These are phyloP conservation scores for Myotis yumanensis DNA, from an alignment of 2,113 vertebrate genomes.

Conservation along the genomic window DNA sequence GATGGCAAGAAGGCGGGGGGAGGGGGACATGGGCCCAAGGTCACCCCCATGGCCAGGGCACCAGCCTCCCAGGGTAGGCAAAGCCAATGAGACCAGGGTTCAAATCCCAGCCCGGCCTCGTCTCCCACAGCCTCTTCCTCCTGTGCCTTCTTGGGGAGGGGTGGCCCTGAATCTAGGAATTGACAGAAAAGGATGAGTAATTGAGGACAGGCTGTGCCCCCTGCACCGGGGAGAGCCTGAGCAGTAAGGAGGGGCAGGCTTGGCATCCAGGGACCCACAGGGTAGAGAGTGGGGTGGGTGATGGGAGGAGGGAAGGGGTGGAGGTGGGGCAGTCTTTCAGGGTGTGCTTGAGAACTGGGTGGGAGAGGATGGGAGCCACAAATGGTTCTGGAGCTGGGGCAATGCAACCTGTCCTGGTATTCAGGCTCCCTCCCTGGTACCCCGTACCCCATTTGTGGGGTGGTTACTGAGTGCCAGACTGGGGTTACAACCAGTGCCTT, in stretches of 20 bases:
- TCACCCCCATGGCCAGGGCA: background rate
- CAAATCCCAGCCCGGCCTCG: background rate
- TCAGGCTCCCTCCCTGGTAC: background rate
- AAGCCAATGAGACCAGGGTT: background rate
- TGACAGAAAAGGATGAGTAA: background rate
- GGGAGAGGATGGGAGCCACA: background rate
- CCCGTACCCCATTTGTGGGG: fast-evolving
- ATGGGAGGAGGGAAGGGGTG: fast-evolving
- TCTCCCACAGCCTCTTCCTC: no score
- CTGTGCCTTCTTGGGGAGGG: background rate
- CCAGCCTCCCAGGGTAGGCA: background rate
- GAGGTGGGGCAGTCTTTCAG: background rate
- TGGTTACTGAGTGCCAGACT: fast-evolving
- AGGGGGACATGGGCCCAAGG: background rate
- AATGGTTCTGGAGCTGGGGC: background rate
- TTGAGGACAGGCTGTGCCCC: background rate
- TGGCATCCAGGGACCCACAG: background rate
- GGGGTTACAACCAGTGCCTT: no score
- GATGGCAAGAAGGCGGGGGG: no score
- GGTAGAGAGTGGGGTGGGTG: fast-evolving
- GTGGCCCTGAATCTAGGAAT: background rate
- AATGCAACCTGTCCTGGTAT: background rate
- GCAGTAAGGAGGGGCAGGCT: background rate
- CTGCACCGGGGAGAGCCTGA: no score
- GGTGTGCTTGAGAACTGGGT: background rate